Evolutionary conservation across 2,113 vertebrate species (phyloP).

Genomic region (Thamnophis sirtalis): DNA sequence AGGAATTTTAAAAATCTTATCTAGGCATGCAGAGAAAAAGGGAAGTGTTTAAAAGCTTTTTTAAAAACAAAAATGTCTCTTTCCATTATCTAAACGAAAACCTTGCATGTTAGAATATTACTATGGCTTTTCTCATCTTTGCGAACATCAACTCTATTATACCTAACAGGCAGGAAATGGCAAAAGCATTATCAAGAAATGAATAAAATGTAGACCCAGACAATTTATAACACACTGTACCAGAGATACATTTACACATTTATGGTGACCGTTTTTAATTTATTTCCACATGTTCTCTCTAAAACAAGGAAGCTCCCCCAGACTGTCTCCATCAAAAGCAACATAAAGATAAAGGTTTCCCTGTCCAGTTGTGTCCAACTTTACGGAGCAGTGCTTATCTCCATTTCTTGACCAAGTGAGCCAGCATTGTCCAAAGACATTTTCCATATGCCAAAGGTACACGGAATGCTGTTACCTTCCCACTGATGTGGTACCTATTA

Average conservation of each 20-base stretch:
- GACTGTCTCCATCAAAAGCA: not conserved
- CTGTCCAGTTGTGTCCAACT: not conserved
- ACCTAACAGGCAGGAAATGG: slow-evolving; percentile 19
- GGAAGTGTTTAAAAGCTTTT: not conserved
- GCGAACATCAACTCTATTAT: not conserved
- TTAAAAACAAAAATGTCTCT: not conserved
- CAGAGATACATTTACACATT: not conserved
- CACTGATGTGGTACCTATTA: not conserved
- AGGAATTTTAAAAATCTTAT: not conserved
- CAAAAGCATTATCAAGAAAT: slow-evolving; percentile 53
- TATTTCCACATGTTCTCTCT: not conserved
- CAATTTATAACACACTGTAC: not conserved
- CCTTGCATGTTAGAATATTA: not conserved
- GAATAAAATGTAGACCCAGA: slow-evolving; percentile 42
- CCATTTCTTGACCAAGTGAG: not conserved
- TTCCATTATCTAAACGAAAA: slow-evolving; percentile 22
- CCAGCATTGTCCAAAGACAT: not conserved
- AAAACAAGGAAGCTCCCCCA: not conserved
- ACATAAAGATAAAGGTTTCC: not conserved
- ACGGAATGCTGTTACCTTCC: not conserved
- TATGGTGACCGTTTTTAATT: not conserved
- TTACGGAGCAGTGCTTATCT: not conserved
- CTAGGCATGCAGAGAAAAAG: not conserved
- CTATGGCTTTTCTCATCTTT: not conserved
- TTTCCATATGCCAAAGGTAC: not conserved